Evolutionary conservation across 2,797 vertebrate genomes (phyloP), one percentile per base, ranked within the genome.

Genomic region (Lithobates sylvaticus): DNA sequence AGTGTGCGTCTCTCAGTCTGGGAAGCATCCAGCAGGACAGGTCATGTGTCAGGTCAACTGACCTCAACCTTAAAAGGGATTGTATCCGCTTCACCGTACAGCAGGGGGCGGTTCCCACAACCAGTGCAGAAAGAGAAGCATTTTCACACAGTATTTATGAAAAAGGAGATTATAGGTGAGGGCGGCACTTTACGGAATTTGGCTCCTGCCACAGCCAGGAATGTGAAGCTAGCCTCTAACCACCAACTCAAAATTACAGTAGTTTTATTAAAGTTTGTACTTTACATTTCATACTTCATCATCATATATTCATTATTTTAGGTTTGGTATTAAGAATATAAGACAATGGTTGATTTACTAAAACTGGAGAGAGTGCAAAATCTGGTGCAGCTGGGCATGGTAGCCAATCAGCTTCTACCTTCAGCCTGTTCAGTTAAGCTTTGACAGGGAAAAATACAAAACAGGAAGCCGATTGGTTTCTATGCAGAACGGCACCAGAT

Each of bases 141-240:
- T 94, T 94, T 95, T 95, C 94, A 95, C 94, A 96, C 93, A 92
- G 93, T 89, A 93, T 94, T 94, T 91, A 89, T 89, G 89, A 92
- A 92, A 93, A 91, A 93, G 88, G 87, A 90, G 93, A 95, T 94
- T 94, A 91, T 90, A 88, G 29, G 65, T 26, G 47, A 42, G 78
- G 32, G 73, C 42, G 7, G 70, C 65, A 61, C 89, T 86, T 88
- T 87, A 89, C 89, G 89, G 88, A 90, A 90, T 93, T 90, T 90
- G 84, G 82, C 76, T 77, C 65, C 26, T 29, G 39, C 42, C 29
- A 54, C 32, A 77, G 78, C 8, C 78, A 70, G 78, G 73, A 65
- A 82, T 78, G 76, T 78, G 67, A 84, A 21, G 67, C 3, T 79
- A n/a, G 67, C 67, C 67, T 70, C 77, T 69, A 54, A 34, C 15